phyloP scores from a whole-genome alignment of 2,888 invertebrate genomes.

The Xestobium rufovillosum region DNA sequence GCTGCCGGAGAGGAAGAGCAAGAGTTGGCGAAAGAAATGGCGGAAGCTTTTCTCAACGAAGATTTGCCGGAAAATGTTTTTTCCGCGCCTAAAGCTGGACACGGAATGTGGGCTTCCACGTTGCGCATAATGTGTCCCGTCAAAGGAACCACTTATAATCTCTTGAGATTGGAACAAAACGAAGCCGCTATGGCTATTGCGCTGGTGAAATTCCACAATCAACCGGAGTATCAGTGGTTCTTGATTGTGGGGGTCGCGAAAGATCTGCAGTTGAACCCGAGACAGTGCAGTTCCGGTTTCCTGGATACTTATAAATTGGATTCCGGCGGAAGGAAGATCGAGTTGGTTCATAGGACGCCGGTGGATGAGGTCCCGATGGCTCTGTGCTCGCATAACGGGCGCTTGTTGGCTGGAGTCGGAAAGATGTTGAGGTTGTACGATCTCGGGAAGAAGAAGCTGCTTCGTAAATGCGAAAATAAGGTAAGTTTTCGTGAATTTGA shows the following conservation, averaged over 20 bases:
- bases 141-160: conserved; percentile 67
- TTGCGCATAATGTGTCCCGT: conserved; percentile 83
- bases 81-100: conserved; percentile 93
- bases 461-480: conserved; percentile 97
- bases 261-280: conserved; percentile 82
- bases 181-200: conserved; percentile 90
- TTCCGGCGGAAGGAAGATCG: conserved; percentile 73
- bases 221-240: conserved; percentile 44
- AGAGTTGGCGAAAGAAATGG: conserved; percentile 94
- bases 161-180: conserved; percentile 85
- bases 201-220: conserved; percentile 46
- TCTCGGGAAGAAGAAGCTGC: conserved; percentile 89
- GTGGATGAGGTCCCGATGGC: conserved; percentile 82
- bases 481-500: conserved; percentile 34
- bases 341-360: conserved; percentile 88
- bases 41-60: conserved; percentile 92
- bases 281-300: conserved; percentile 73
- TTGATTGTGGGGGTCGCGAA: conserved; percentile 88
- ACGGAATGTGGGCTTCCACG: conserved; percentile 93
- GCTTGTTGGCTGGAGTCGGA: conserved; percentile 87
- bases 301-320: conserved; percentile 80
- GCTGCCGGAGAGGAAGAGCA: conserved; percentile 95
- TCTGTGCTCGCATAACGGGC: conserved; percentile 84
- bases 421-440: conserved; percentile 89
- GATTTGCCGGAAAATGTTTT: conserved; percentile 89